phyloP scores from a whole-genome alignment of 2,888 invertebrate genomes.

The Pseudococcus jackbeardsleyi region DNA sequence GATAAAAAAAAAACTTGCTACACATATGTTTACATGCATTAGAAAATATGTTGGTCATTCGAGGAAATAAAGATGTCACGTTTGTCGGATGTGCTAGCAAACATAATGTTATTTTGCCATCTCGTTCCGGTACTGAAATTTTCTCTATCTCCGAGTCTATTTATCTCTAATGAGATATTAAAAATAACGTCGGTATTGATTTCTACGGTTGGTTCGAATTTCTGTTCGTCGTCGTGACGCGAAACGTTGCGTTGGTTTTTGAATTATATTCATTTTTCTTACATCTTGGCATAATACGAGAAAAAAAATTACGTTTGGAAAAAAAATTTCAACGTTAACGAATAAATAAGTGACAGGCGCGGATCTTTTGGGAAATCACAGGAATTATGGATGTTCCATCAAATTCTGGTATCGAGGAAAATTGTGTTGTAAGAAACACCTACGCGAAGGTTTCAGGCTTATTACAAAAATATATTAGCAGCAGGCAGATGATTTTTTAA shows the following conservation, averaged over 20 bases:
- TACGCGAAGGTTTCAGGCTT: not conserved
- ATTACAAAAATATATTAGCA: not conserved
- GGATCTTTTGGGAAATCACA: conserved; percentile 2
- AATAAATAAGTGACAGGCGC: not conserved
- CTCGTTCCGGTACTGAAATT: not conserved
- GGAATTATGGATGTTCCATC: not conserved
- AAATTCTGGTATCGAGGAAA: not conserved
- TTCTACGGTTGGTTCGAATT: not conserved
- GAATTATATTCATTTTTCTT: not conserved
- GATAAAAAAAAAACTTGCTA: not conserved
- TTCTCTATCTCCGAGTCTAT: not conserved
- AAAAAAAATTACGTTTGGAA: not conserved
- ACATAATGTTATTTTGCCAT: not conserved
- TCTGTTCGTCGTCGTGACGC: not conserved
- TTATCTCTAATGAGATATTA: conserved; percentile 16
- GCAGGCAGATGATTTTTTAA: not conserved
- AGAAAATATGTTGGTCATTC: not conserved
- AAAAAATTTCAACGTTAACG: not conserved
- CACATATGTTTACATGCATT: not conserved
- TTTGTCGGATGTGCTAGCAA: not conserved
- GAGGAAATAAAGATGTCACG: not conserved
- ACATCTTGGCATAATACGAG: not conserved
- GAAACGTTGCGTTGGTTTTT: not conserved
- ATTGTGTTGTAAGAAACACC: not conserved
- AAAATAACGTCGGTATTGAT: not conserved